Evolutionary conservation across 2,113 vertebrate species (phyloP), one percentile per base, ranked within the genome.

Genomic region (Actenoides lindsayi): DNA sequence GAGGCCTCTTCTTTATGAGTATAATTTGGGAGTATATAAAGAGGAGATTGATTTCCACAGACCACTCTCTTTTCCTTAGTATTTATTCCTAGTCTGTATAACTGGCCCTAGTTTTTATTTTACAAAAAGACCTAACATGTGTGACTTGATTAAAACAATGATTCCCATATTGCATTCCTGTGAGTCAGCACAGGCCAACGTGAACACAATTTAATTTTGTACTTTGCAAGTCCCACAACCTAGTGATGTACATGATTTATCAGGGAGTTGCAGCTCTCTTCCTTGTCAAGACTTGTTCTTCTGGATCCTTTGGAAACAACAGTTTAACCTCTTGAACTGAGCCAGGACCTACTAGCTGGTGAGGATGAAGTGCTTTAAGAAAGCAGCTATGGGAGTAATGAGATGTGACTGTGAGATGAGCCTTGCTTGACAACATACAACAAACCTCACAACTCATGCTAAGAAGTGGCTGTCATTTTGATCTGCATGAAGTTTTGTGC

Each of bases 1-100:
- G 94, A 97, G 96, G 97, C 96, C 83, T 94, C 96, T 96, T 97
- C 92, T 96, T 97, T 97, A 98, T 96, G 97, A 97, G 97, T 91
- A 95, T 97, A 97, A 98, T 97, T 96, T 97, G 96, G 94, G 83
- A 97, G 89, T 96, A 54, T 97, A 96, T 97, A 96, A 97, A 86
- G 79, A 20, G 20, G 74, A 96, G 98, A 98, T 89, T 97, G 97
- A 97, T 98, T 97, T 97, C 90, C 74, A 77, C 91, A 86, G 90
- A 94, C 54, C 50, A 48, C 67, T 93, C 77, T 94, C 73, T 96
- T 96, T 97, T 91, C 67, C 60, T 88, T 71, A 62, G 82, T 90
- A 53, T 96, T 96, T 95, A 90, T 94, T 91, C 92, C 90, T 44
- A 93, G 67, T 86, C 85, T 62, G 16, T 64, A 53, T 71, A 90